A percentile compares a stretch with the other conserved stretches of the same genome.
Conservation (phyloP, 2,113 vertebrate species). For the Crotalus viridis region DNA sequence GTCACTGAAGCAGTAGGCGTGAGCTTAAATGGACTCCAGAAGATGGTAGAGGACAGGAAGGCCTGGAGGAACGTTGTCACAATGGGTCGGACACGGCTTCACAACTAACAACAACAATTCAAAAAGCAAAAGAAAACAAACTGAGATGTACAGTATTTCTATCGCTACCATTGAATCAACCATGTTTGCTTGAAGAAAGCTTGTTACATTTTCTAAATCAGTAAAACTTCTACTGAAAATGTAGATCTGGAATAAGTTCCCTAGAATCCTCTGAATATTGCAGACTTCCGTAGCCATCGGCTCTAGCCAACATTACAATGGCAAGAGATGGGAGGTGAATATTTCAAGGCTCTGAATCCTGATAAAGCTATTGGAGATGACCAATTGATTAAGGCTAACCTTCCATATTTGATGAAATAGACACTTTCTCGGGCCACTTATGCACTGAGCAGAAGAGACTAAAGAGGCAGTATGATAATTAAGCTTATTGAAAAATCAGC, state of each 20-base stretch:
- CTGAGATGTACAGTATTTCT: not conserved
- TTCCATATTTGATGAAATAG: not conserved
- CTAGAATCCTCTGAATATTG: not conserved
- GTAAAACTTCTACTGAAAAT: not conserved
- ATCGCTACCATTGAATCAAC: not conserved
- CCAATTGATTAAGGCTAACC: not conserved
- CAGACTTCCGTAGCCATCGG: not conserved
- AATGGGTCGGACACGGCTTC: too few relatives aligned
- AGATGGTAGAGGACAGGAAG: too few relatives aligned
- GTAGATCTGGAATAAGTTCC: not conserved
- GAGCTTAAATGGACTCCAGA: too few relatives aligned
- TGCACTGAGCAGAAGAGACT: not conserved
- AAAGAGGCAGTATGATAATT: constrained; percentile 30
- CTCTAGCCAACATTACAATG: not conserved
- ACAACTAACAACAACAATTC: too few relatives aligned
- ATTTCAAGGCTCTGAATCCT: not conserved
- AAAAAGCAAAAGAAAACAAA: not conserved
- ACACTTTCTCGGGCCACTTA: not conserved
- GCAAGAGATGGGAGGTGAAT: not conserved
- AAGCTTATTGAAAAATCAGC: constrained; percentile 3
- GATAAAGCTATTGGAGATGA: not conserved
- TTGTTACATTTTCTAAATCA: too few relatives aligned
- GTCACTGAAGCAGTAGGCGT: too few relatives aligned
- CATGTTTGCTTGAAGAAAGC: not conserved
- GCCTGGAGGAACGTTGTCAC: too few relatives aligned